phyloP scores from a whole-genome alignment of 2,113 vertebrate genomes.

The Scolopax mira region DNA sequence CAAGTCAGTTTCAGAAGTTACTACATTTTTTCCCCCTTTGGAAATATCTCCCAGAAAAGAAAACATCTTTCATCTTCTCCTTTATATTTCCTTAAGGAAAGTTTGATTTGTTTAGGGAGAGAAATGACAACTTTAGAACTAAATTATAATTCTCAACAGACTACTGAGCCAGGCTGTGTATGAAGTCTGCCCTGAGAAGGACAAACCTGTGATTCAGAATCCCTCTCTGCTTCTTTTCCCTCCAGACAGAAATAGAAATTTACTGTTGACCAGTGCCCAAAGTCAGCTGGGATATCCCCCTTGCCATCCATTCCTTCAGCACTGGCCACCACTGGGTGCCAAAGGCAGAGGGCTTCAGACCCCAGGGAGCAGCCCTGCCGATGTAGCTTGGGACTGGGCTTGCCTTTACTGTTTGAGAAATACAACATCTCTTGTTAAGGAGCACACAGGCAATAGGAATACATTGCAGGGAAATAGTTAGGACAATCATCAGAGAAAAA shows the following conservation, averaged over 20 bases:
- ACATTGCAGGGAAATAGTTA: neutral
- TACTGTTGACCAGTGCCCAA: neutral
- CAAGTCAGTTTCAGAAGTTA: constrained; percentile 1
- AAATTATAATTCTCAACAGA: neutral
- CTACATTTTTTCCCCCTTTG: neutral
- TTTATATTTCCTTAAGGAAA: constrained; percentile 35
- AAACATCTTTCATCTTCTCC: constrained; percentile 20
- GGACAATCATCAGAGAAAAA: neutral
- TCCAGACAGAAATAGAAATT: neutral
- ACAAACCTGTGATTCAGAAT: neutral
- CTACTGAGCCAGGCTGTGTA: neutral
- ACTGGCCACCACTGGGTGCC: neutral
- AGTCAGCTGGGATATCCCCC: neutral
- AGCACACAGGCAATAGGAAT: neutral
- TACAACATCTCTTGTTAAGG: neutral
- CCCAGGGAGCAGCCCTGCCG: neutral
- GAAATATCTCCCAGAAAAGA: constrained; percentile 10
- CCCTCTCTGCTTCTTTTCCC: neutral
- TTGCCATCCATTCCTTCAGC: neutral
- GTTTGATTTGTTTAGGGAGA: constrained; percentile 1
- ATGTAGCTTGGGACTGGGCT: neutral
- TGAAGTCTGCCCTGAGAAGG: neutral
- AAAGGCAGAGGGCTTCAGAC: neutral
- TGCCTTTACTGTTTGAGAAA: constrained; percentile 24
- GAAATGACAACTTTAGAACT: neutral